Evolutionary conservation across 2,113 vertebrate genomes (phyloP).

Genomic region (Prochilodus magdalenae): DNA sequence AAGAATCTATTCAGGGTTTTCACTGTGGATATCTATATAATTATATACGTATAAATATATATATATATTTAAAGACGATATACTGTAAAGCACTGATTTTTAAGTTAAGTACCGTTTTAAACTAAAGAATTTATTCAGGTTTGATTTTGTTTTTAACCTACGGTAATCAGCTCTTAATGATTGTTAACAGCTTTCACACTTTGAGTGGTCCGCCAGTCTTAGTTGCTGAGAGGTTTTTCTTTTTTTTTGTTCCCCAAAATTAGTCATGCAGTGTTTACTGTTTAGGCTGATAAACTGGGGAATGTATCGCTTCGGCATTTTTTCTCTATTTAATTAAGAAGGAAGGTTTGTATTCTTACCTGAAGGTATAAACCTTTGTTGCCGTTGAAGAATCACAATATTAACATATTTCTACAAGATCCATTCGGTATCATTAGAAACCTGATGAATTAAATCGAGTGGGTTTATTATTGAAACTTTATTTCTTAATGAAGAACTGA

Average conservation of each 20-base stretch:
- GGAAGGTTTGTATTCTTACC: slow-evolving; percentile 1
- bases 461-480: neutral
- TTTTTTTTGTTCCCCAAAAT: slow-evolving; percentile 35
- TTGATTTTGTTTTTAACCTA: slow-evolving; percentile 39
- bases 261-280: neutral
- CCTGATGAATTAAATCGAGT: neutral
- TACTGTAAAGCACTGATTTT: slow-evolving; percentile 60
- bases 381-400: slow-evolving; percentile 1
- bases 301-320: neutral
- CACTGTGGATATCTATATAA: slow-evolving; percentile 91
- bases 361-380: slow-evolving; percentile 28
- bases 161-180: slow-evolving; percentile 77
- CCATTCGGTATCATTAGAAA: neutral
- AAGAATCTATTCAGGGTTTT: slow-evolving; percentile 95
- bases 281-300: neutral
- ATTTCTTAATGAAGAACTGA: neutral
- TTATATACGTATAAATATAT: slow-evolving; percentile 56
- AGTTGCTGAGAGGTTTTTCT: slow-evolving; percentile 22
- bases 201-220: slow-evolving; percentile 55
- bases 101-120: slow-evolving; percentile 45
- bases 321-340: neutral
- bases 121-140: slow-evolving; percentile 58
- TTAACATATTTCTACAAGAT: neutral
- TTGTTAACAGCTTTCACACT: slow-evolving; percentile 88
- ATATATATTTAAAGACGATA: slow-evolving; percentile 53